These are phyloP conservation scores for Vidua macroura DNA, from an alignment of 2,113 vertebrate species.

Conservation along the genomic window DNA sequence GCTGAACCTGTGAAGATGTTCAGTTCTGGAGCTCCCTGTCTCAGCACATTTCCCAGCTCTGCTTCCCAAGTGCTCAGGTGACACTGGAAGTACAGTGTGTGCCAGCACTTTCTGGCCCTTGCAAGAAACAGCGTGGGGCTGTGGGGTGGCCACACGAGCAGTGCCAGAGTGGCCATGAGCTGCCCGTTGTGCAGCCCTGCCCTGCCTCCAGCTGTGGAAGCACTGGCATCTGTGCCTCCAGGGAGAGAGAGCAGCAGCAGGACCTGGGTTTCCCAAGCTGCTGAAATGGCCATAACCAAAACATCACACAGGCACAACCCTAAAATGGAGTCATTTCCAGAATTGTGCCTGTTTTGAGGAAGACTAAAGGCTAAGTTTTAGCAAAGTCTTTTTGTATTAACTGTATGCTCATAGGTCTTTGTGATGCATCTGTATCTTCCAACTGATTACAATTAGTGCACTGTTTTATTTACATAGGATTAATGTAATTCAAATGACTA, in stretches of 20 bases:
- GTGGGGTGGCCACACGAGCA: background rate
- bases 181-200: background rate
- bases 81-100: rapidly evolving
- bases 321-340: background rate
- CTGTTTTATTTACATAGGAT: slow-evolving; percentile 2
- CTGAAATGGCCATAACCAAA: background rate
- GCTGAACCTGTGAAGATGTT: background rate
- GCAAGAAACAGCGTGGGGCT: rapidly evolving
- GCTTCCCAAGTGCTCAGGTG: background rate
- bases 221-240: background rate
- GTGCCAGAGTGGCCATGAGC: background rate
- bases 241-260: background rate
- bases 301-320: background rate
- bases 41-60: background rate
- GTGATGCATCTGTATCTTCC: background rate
- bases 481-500: slow-evolving; percentile 13
- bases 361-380: background rate
- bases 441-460: background rate
- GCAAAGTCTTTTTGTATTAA: background rate
- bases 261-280: background rate
- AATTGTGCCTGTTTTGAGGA: background rate
- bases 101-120: background rate
- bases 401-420: background rate
- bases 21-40: background rate
- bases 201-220: background rate